Conservation (phyloP, 2,113 vertebrate genomes). For the Prietella phreatophila region DNA sequence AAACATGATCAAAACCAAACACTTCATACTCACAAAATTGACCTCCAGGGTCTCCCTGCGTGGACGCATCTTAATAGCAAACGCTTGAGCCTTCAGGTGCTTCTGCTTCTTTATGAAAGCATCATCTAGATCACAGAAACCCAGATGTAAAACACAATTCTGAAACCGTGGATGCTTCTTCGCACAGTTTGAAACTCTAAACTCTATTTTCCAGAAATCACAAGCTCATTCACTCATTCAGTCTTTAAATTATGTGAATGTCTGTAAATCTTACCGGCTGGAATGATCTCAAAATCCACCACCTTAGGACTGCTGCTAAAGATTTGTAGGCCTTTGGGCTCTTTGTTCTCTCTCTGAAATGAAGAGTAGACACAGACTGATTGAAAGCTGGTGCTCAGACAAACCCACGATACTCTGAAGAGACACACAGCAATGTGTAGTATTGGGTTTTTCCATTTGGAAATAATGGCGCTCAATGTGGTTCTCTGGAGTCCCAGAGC, state of each 20-base stretch:
- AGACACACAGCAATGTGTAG: neutral
- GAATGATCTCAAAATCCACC: conserved; percentile 82
- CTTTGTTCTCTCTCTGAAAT: conserved; percentile 79
- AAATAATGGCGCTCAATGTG: too few species aligned
- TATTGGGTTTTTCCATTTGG: neutral
- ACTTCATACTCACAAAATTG: conserved; percentile 86
- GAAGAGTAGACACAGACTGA: neutral
- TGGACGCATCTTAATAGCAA: conserved; percentile 95
- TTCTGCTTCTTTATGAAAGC: conserved; percentile 73
- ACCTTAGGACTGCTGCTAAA: conserved; percentile 89
- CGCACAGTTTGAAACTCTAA: neutral
- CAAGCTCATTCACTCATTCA: neutral
- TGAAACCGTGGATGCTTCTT: neutral
- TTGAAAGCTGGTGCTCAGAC: neutral
- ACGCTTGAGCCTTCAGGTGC: conserved; percentile 85
- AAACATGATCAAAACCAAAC: neutral
- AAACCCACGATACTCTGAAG: neutral
- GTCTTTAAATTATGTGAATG: neutral
- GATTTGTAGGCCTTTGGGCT: conserved; percentile 88
- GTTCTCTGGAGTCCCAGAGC: too few species aligned
- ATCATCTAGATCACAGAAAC: conserved; percentile 64
- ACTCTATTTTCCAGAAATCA: neutral
- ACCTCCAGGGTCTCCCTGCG: conserved; percentile 92
- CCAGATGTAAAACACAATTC: neutral
- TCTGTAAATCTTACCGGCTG: conserved; percentile 65